Conservation (phyloP, 2,888 invertebrate species). For the Pyrocoelia pectoralis region DNA sequence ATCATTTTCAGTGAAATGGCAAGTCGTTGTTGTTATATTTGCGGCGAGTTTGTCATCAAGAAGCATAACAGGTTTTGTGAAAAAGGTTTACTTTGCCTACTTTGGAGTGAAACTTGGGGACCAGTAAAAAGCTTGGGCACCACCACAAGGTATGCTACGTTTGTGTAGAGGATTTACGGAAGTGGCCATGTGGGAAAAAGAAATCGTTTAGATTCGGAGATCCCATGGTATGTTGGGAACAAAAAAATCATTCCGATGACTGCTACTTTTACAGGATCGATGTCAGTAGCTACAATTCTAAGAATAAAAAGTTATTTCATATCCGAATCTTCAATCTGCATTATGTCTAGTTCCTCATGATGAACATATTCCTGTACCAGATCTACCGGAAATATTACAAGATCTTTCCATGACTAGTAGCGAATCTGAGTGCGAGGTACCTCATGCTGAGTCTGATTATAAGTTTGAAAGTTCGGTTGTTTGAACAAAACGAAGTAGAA, state of each 20-base stretch:
- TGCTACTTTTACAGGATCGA: conserved; percentile 23
- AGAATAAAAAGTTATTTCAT: not conserved
- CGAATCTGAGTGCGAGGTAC: not conserved
- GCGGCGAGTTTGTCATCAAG: not conserved
- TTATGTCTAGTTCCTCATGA: not conserved
- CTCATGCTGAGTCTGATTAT: not conserved
- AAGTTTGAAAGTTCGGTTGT: not conserved
- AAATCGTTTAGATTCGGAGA: conserved; percentile 35
- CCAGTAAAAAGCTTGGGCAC: conserved; percentile 39
- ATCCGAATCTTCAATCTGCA: not conserved
- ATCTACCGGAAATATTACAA: not conserved
- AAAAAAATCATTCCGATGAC: conserved; percentile 36
- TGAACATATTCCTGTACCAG: not conserved
- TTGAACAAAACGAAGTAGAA: not conserved
- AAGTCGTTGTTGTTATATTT: not conserved
- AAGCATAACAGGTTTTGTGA: conserved; percentile 29
- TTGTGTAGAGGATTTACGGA: conserved; percentile 36
- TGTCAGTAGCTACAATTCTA: not conserved
- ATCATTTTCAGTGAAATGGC: too few species aligned
- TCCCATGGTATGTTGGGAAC: conserved; percentile 39
- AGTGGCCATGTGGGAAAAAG: conserved; percentile 38
- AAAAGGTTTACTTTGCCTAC: conserved; percentile 37
- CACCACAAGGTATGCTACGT: conserved; percentile 38
- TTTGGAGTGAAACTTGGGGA: conserved; percentile 39
- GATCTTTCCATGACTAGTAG: not conserved